phyloP scores from a whole-genome alignment of 2,888 invertebrate genomes.

The Geophilus truncorum region DNA sequence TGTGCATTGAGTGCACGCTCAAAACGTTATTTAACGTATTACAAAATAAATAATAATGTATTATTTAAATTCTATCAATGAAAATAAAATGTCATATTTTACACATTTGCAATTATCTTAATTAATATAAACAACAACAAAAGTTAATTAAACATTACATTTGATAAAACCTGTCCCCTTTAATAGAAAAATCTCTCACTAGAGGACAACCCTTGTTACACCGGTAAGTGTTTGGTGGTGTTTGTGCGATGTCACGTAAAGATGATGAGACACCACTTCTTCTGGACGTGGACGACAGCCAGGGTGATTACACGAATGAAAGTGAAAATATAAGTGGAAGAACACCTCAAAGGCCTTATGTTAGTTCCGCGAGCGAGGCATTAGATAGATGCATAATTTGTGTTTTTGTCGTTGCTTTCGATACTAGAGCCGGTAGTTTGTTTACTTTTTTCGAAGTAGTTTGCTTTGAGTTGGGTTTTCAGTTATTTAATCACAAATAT shows the following conservation, averaged over 20 bases:
- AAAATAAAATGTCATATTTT: too few relatives aligned
- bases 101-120: not conserved
- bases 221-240: not conserved
- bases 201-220: not conserved
- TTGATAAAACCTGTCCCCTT: not conserved
- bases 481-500: not conserved
- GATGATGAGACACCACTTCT: not conserved
- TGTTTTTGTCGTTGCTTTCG: conserved; percentile 51
- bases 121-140: too few relatives aligned
- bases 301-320: not conserved
- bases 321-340: not conserved
- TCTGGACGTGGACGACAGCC: not conserved
- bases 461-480: not conserved
- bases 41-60: not conserved
- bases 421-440: conserved; percentile 43
- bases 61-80: not conserved
- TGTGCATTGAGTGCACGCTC: conserved; percentile 21
- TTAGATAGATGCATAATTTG: conserved; percentile 42
- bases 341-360: not conserved
- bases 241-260: not conserved
- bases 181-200: not conserved
- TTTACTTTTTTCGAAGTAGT: not conserved
- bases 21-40: not conserved
- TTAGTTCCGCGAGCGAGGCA: not conserved
- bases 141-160: too few relatives aligned